Evolutionary conservation across 2,888 invertebrate genomes (phyloP).

Genomic region (Apeira syringaria): DNA sequence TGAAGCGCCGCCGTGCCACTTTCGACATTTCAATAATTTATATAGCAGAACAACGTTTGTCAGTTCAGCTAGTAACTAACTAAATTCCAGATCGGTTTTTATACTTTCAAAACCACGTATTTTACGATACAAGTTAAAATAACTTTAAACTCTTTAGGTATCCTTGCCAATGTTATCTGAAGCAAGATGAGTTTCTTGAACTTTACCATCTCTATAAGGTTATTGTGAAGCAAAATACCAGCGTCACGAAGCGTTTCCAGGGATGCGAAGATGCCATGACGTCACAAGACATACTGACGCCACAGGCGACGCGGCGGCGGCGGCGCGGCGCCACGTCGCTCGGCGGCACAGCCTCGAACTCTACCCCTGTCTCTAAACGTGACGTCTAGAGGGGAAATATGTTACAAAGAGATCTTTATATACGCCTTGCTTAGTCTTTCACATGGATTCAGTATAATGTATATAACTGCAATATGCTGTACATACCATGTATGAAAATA

Average conservation of each 20-base stretch:
- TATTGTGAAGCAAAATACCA: not conserved
- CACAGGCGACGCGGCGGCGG: not conserved
- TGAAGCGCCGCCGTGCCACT: too few relatives aligned
- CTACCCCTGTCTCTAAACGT: constrained; percentile 4
- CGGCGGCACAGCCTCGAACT: constrained; percentile 19
- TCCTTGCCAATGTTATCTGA: not conserved
- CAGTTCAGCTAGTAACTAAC: too few relatives aligned
- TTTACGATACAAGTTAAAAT: too few relatives aligned
- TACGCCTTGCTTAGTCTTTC: not conserved
- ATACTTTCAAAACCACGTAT: too few relatives aligned
- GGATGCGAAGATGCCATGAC: constrained; percentile 6
- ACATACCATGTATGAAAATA: too few relatives aligned
- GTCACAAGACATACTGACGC: constrained; percentile 13
- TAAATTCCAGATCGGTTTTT: too few relatives aligned
- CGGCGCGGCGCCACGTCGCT: constrained; percentile 21
- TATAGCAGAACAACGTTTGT: too few relatives aligned
- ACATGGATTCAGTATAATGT: not conserved
- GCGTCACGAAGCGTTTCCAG: not conserved
- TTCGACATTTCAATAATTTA: too few relatives aligned
- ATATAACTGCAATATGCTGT: too few relatives aligned
- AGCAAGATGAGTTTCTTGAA: not conserved
- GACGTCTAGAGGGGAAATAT: not conserved
- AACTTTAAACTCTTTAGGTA: too few relatives aligned
- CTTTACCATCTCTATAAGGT: not conserved
- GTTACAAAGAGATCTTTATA: not conserved